Evolutionary conservation across 2,113 vertebrate genomes (phyloP).

Genomic region (Petaurus breviceps): DNA sequence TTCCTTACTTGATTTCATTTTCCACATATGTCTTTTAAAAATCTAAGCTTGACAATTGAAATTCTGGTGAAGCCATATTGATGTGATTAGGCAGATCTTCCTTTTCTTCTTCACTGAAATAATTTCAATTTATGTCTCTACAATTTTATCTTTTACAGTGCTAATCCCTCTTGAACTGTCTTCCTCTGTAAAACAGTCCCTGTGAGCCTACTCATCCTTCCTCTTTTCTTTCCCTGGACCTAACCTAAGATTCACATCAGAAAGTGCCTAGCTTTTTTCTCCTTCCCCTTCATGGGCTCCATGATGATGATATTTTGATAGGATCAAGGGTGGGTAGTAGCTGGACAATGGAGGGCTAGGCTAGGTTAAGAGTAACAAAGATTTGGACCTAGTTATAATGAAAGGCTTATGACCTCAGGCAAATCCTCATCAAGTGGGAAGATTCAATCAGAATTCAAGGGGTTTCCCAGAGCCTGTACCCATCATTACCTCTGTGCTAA

Average conservation of each 20-base stretch:
- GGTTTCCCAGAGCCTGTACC: too few relatives aligned
- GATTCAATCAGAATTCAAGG: too few relatives aligned
- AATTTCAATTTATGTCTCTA: background rate
- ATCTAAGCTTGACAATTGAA: background rate
- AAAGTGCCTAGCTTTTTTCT: background rate
- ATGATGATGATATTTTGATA: background rate
- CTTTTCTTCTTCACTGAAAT: background rate
- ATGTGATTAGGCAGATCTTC: background rate
- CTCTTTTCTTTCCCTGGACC: background rate
- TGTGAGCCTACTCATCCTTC: background rate
- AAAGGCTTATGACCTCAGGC: too few relatives aligned
- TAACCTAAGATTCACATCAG: background rate
- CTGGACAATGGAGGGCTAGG: too few relatives aligned
- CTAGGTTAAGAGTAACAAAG: too few relatives aligned
- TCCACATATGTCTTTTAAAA: background rate
- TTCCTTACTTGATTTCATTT: background rate
- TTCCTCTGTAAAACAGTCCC: background rate
- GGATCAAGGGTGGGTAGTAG: too few relatives aligned
- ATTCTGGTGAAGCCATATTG: background rate
- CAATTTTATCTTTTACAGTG: too few relatives aligned
- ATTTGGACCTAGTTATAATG: too few relatives aligned
- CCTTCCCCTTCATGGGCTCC: background rate
- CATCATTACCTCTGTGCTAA: background rate
- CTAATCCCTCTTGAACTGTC: background rate
- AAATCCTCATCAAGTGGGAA: too few relatives aligned